These are phyloP conservation scores for Hippolais icterina DNA, from an alignment of 2,113 vertebrate species.

Conservation along the genomic window DNA sequence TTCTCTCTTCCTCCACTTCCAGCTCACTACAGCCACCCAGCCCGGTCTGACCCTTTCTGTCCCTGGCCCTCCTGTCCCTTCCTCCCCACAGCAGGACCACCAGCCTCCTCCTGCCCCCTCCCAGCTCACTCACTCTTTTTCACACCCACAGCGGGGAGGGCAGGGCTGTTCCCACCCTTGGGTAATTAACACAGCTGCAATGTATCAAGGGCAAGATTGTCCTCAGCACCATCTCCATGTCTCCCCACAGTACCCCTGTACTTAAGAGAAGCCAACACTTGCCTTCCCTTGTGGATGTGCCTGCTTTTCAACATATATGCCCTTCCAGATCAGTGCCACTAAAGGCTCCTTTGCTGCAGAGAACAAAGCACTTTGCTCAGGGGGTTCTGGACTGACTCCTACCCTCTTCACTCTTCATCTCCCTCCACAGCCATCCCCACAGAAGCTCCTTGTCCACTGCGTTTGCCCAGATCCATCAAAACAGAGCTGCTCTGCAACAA, in stretches of 20 bases:
- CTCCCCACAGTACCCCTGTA: not conserved
- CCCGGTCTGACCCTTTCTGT: not conserved
- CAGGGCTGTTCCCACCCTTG: not conserved
- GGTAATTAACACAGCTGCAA: not conserved
- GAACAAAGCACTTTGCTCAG: conserved; percentile 1
- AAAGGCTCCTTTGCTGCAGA: not conserved
- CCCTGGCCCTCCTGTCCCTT: not conserved
- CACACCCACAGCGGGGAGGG: not conserved
- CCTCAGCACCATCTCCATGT: not conserved
- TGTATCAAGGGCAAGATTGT: not conserved
- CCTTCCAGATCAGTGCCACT: not conserved
- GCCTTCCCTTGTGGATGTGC: not conserved
- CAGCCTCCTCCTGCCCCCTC: not conserved
- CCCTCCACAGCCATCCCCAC: not conserved
- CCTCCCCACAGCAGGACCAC: not conserved
- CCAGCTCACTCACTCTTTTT: not conserved
- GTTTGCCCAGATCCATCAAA: not conserved
- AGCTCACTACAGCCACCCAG: not conserved
- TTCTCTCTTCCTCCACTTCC: not conserved
- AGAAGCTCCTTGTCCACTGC: not conserved
- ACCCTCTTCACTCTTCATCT: not conserved
- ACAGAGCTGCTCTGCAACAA: not conserved
- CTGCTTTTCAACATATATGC: not conserved
- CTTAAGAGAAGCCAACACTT: not conserved
- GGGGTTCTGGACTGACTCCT: not conserved